phyloP scores from a whole-genome alignment of 2,888 invertebrate genomes.

The Ecliptopera silaceata region DNA sequence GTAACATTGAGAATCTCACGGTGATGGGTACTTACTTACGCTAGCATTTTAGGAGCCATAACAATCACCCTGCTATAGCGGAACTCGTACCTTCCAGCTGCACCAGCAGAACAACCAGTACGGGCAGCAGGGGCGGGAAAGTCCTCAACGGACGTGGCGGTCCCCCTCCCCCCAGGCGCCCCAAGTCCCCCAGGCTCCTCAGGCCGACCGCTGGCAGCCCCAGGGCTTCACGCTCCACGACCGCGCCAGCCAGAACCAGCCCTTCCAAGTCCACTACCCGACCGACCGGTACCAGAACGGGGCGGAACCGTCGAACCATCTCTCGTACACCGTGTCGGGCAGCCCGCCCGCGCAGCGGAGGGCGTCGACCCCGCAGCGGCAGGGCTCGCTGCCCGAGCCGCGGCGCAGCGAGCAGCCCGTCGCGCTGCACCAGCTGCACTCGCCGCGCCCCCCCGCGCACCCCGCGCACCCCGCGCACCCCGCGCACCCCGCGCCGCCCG shows the following conservation, averaged over 20 bases:
- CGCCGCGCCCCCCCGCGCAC: constrained; percentile 79
- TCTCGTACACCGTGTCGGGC: constrained; percentile 78
- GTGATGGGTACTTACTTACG: constrained; percentile 10
- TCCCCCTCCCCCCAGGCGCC: constrained; percentile 65
- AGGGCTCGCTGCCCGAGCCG: constrained; percentile 74
- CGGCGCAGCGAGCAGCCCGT: constrained; percentile 54
- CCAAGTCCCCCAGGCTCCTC: constrained; percentile 41
- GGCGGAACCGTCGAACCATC: constrained; percentile 82
- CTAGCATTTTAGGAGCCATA: neutral
- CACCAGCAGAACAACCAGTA: constrained; percentile 62
- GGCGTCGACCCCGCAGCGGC: constrained; percentile 81
- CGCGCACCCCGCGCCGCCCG: constrained; percentile 82
- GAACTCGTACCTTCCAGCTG: constrained; percentile 49
- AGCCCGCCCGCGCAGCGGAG: constrained; percentile 60
- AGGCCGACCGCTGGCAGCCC: constrained; percentile 73
- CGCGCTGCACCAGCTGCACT: constrained; percentile 76
- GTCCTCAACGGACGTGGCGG: constrained; percentile 69
- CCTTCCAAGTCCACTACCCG: constrained; percentile 67
- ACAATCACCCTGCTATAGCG: neutral
- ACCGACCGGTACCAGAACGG: constrained; percentile 86
- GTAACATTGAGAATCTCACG: constrained; percentile 6
- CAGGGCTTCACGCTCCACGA: constrained; percentile 88
- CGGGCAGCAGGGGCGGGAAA: constrained; percentile 53
- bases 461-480: constrained; percentile 66
- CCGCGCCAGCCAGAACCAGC: constrained; percentile 54